Evolutionary conservation across 2,113 vertebrate species (phyloP), one percentile per base, ranked within the genome.

Genomic region (Typhlomys cinereus): DNA sequence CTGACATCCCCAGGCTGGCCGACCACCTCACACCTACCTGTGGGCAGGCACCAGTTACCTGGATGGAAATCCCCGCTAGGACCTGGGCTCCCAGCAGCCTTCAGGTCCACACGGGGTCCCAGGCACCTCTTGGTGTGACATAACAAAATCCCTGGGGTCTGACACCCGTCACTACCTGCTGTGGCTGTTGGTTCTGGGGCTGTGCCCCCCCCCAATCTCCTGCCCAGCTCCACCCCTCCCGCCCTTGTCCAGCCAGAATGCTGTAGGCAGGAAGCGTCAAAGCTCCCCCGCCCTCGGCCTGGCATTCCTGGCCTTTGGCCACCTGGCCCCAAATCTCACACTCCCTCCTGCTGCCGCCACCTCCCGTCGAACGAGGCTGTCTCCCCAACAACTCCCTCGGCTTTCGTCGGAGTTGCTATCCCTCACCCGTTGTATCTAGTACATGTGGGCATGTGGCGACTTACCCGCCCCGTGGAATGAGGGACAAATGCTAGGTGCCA

Each of bases 381-480:
- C 50, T 46, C n/a, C 31, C 18, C 87, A 5, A 59, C 4, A 3
- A n/a, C n/a, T n/a, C n/a, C n/a, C 44, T 7, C 5, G 50, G 44
- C 78, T 62, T 50, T 9, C 0, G 17, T 25, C 20, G 0, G 0
- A 5, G 8, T 23, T 0, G 5, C 81, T 50, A 18, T 4, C 62
- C n/a, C 46, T 54, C 36, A 10, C n/a, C 64, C 5, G 1, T 0
- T 1, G 39, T 46, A 29, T 39, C 46, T 52, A 9, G 76, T 2
- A 23, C 1, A 18, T 59, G 2, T 2, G 57, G n/a, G 59, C 50
- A 23, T 4, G 13, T 0, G 44, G 29, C 70, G 62, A 10, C 67
- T 21, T 0, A 5, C 0, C 6, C 59, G 31, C 8, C 1, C 3
- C 0, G 0, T 12, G 18, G 57, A 23, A 7, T 2, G 13, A 48